phyloP scores from a whole-genome alignment of 2,888 invertebrate species.

The Synanthedon vespiformis region DNA sequence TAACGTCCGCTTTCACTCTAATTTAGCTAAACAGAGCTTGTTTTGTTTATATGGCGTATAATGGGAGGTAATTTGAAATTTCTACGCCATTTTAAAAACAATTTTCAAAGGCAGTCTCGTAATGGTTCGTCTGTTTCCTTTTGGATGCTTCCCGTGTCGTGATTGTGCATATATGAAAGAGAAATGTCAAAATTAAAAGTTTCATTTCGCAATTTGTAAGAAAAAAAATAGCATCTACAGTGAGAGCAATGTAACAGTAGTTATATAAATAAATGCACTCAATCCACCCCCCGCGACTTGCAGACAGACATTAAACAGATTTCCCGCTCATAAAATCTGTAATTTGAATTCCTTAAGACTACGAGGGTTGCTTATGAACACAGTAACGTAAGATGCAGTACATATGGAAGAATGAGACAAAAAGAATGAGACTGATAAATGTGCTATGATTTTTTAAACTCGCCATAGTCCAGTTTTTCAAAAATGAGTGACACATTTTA shows the following conservation, averaged over 20 bases:
- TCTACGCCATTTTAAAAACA: background rate
- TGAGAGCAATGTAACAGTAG: background rate
- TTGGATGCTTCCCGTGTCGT: background rate
- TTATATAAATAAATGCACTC: background rate
- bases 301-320: slow-evolving; percentile 53
- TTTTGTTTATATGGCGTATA: background rate
- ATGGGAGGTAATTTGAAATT: background rate
- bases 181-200: no score
- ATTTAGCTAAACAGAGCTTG: background rate
- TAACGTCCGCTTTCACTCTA: background rate
- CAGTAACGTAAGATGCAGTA: background rate
- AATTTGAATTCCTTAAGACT: slow-evolving; percentile 64
- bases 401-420: no score
- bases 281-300: slow-evolving; percentile 2
- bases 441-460: no score
- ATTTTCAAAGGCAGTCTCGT: background rate
- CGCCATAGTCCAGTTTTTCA: no score
- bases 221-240: no score
- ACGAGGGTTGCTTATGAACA: background rate
- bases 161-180: no score
- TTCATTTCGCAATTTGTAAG: no score
- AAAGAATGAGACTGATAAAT: no score
- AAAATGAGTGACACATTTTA: no score
- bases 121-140: background rate
- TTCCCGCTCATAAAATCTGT: slow-evolving; percentile 59